These are phyloP conservation scores for Xestia xanthographa DNA, from an alignment of 2,888 invertebrate genomes.

Conservation along the genomic window DNA sequence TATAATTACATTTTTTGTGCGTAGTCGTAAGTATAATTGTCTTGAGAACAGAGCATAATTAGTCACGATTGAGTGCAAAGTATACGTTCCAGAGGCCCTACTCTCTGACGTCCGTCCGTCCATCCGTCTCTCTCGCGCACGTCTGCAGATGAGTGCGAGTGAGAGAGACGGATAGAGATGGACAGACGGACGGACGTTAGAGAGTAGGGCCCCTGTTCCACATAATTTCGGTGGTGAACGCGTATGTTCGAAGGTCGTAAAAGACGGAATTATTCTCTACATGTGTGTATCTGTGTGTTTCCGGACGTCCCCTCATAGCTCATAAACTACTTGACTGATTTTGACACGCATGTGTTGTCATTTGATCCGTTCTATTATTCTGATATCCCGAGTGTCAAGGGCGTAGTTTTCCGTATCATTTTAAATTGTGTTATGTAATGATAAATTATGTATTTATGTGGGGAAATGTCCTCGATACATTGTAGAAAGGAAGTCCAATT, in stretches of 20 bases:
- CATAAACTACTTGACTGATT: slow-evolving; percentile 48
- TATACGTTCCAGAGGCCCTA: slow-evolving; percentile 11
- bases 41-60: slow-evolving; percentile 26
- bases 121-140: too few relatives aligned
- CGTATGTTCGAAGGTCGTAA: slow-evolving; percentile 21
- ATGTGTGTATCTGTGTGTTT: slow-evolving; percentile 30
- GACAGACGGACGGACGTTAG: too few relatives aligned
- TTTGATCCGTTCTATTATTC: slow-evolving; percentile 52
- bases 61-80: neutral
- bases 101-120: too few relatives aligned
- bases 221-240: slow-evolving; percentile 40
- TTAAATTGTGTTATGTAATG: neutral
- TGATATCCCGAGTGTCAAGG: slow-evolving; percentile 40
- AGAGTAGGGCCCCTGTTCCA: too few relatives aligned
- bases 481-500: neutral
- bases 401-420: slow-evolving; percentile 7
- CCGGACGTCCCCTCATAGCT: slow-evolving; percentile 54
- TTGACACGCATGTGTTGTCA: slow-evolving; percentile 46
- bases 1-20: slow-evolving; percentile 1
- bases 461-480: neutral
- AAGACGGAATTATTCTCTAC: slow-evolving; percentile 29
- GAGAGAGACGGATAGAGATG: too few relatives aligned
- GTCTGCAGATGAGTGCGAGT: too few relatives aligned
- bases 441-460: neutral
- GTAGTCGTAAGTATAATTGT: neutral